Evolutionary conservation across 2,888 invertebrate species (phyloP).

Genomic region (Pandemis corylana): DNA sequence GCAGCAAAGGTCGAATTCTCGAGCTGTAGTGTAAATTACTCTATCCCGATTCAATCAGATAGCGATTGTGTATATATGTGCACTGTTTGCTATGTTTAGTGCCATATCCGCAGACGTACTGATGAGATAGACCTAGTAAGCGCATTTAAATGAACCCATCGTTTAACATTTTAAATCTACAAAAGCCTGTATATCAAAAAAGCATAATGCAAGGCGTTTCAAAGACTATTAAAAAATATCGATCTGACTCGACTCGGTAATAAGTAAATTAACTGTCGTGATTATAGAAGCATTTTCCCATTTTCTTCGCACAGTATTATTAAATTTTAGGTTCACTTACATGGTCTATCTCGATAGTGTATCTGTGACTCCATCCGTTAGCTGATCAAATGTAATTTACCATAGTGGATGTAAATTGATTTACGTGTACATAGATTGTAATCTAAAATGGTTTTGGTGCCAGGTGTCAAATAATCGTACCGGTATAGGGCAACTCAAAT

Average conservation of each 20-base stretch:
- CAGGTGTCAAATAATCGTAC: neutral
- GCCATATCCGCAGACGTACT: neutral
- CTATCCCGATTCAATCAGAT: slow-evolving; percentile 40
- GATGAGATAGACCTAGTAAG: neutral
- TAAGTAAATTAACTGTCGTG: neutral
- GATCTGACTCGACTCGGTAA: neutral
- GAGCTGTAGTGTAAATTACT: slow-evolving; percentile 39
- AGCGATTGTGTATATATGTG: slow-evolving; percentile 25
- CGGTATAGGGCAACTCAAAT: neutral
- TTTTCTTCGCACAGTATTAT: neutral
- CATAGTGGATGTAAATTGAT: slow-evolving; percentile 33
- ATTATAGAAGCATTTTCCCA: neutral
- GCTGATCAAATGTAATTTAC: slow-evolving; percentile 38
- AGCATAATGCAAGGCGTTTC: neutral
- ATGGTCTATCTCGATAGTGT: neutral
- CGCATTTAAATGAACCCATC: neutral
- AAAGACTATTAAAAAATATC: neutral
- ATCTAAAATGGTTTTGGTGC: slow-evolving; percentile 16
- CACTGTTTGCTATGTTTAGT: slow-evolving; percentile 32
- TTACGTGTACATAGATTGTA: neutral
- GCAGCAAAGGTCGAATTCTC: slow-evolving; percentile 51
- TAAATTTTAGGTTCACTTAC: neutral
- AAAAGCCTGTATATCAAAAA: neutral
- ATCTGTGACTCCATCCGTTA: slow-evolving; percentile 12
- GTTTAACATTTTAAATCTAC: neutral